Base-by-base conservation (phyloP, 1,140 invertebrate species). In the Chrysomallon squamiferum region DNA sequence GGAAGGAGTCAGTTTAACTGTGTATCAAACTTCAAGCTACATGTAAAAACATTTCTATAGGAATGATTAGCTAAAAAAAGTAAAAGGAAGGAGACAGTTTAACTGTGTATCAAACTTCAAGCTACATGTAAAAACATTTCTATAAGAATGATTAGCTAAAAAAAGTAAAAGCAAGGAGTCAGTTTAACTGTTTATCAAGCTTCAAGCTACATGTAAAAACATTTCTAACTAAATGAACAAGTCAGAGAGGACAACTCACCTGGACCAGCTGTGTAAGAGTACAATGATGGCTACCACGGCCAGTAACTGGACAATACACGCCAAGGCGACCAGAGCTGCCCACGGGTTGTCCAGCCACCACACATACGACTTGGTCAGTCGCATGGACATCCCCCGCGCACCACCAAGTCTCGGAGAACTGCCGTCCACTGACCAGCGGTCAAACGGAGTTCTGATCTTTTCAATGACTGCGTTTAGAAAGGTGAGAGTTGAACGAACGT, bases 241-340 rank as follows among this genome's bases (percentile, higher is more conserved):
- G n/a, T n/a, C n/a, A n/a, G n/a, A n/a, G n/a, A n/a, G 5, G 35
- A 38, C 35, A 38, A 65, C 87, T 88, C 84, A 95, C 93, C 92
- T 93, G 60, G 93, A 93, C 93, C 94, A 96, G 0, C 93, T 94
- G 33, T 95, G 90, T 78, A 94, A 95, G 29, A 96, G 94, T 78
- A 96, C 95, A 32, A 95, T 90, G 43, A 96, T 95, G 22, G 93
- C 95, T 62, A 92, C 91, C n/a, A 92, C 88, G 3, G 93, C 93
- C 20, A 95, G 88, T 7, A 96, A 87, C 22, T 96, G 89, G 57
- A 96, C 95, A 22, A 96, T 89, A 38, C 91, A 91, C 0, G 93
- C 94, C 18, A 97, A 90, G 18, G 93, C 76, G 52, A 97, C 92
- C 4, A 97, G 87, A 11, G 93, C 93, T 66, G 93, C 93, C 20